These are phyloP conservation scores for Geodia barretti DNA, from an alignment of 37 sponge, comb jelly and placozoan species.

Conservation along the genomic window DNA sequence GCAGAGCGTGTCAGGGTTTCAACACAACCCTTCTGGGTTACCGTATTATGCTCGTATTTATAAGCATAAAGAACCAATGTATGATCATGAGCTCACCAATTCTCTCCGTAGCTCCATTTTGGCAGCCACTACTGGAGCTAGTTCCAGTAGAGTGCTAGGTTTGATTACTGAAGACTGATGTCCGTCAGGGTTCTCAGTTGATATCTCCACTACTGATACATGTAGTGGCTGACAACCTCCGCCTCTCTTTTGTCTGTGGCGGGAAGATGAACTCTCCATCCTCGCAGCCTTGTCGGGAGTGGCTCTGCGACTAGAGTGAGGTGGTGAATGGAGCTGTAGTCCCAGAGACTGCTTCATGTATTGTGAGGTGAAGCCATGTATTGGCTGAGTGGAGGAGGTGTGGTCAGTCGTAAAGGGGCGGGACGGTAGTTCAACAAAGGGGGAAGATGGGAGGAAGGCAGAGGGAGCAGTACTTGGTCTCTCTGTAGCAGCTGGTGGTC, in stretches of 20 bases:
- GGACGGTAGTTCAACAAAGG: too few species aligned
- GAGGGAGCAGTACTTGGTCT: not conserved
- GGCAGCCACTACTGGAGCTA: slow-evolving; percentile 48
- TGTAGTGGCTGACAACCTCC: not conserved
- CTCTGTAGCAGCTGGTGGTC: not conserved
- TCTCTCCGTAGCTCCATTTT: slow-evolving; percentile 36
- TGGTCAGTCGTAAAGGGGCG: not conserved
- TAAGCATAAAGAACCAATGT: too few species aligned
- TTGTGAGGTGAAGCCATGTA: slow-evolving; percentile 14
- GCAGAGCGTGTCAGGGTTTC: too few species aligned
- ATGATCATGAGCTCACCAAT: slow-evolving; percentile 14
- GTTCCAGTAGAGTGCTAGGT: slow-evolving; percentile 6
- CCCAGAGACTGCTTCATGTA: slow-evolving; percentile 27
- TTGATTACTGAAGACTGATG: not conserved
- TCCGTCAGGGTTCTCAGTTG: not conserved
- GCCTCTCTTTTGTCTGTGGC: not conserved
- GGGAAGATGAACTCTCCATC: not conserved
- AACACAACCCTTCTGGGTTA: too few species aligned
- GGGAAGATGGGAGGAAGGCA: not conserved
- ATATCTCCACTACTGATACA: not conserved
- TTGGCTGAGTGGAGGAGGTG: not conserved
- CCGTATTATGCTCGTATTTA: too few species aligned
- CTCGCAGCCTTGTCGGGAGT: not conserved
- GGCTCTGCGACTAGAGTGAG: not conserved
- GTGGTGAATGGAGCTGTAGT: not conserved